Percentiles rank a stretch among this genome's conserved stretches.
phyloP scores from a whole-genome alignment of 2,888 invertebrate species.

The Oscheius sp. region DNA sequence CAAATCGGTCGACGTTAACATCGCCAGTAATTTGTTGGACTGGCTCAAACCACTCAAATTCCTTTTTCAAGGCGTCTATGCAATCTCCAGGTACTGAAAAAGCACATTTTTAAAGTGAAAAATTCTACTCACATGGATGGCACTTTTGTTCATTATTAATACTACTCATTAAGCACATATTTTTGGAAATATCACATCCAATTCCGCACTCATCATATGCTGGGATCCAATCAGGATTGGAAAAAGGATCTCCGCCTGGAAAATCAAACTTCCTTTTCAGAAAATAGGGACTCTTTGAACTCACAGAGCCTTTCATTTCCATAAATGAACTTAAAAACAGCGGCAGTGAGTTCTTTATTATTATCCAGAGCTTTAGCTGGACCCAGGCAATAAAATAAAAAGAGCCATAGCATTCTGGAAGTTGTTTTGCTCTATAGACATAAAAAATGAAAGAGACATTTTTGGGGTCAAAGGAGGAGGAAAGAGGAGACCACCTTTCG shows the following conservation, averaged over 20 bases:
- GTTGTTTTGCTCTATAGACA: too few relatives aligned
- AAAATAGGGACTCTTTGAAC: slow-evolving; percentile 3
- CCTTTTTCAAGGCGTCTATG: background rate
- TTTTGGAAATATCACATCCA: slow-evolving; percentile 4
- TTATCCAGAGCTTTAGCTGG: background rate
- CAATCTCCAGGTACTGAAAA: slow-evolving; percentile 15
- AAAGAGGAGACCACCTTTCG: background rate
- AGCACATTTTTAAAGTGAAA: background rate
- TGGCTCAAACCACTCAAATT: slow-evolving; percentile 5
- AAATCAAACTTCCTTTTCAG: background rate
- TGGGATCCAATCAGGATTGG: slow-evolving; percentile 22
- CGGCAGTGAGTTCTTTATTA: slow-evolving; percentile 3
- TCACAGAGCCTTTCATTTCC: slow-evolving; percentile 22
- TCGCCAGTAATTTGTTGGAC: background rate
- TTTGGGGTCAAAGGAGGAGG: background rate
- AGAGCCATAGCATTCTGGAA: slow-evolving; percentile 10
- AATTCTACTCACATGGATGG: slow-evolving; percentile 9
- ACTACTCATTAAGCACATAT: slow-evolving; percentile 10
- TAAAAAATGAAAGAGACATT: background rate
- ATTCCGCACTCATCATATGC: slow-evolving; percentile 18
- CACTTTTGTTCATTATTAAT: slow-evolving; percentile 22
- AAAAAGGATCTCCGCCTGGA: slow-evolving; percentile 29
- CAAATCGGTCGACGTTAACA: slow-evolving; percentile 19
- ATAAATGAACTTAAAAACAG: slow-evolving; percentile 14
- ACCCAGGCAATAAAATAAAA: background rate